These are phyloP conservation scores for Chelidonichthys spinosus DNA, from an alignment of 2,797 vertebrate genomes.

Conservation along the genomic window DNA sequence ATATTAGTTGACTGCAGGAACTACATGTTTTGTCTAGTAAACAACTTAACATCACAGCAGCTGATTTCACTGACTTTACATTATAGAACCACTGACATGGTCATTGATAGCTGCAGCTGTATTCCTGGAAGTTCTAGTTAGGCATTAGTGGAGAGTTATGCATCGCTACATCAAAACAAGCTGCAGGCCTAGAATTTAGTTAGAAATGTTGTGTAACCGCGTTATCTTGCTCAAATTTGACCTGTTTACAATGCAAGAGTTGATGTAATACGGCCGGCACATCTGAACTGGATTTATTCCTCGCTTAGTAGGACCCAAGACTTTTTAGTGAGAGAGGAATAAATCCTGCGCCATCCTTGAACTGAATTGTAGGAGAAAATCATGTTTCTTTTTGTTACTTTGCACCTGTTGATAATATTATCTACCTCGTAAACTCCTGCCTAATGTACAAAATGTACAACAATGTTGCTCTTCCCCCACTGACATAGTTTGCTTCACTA, in stretches of 20 bases:
- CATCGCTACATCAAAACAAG: background rate
- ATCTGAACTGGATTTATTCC: background rate
- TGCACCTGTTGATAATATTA: background rate
- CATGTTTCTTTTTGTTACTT: background rate
- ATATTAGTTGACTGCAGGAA: slow-evolving; percentile 6
- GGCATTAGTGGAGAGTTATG: too few relatives aligned
- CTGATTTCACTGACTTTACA: background rate
- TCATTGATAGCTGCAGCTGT: background rate
- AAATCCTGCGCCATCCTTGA: background rate
- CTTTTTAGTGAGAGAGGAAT: background rate
- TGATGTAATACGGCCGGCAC: too few relatives aligned
- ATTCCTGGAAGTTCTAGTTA: background rate
- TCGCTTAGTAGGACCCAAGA: background rate
- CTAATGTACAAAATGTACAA: background rate
- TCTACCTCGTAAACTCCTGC: background rate
- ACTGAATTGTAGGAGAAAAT: background rate
- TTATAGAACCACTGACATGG: background rate
- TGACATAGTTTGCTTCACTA: background rate
- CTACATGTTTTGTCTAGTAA: background rate
- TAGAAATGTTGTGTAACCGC: background rate
- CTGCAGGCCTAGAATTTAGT: background rate
- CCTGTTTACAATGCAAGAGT: too few relatives aligned
- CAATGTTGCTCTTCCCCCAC: background rate
- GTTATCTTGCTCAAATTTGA: too few relatives aligned
- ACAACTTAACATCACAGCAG: background rate